Base-by-base conservation (phyloP, 2,888 invertebrate genomes). In the Meiosimyza platycephala region DNA sequence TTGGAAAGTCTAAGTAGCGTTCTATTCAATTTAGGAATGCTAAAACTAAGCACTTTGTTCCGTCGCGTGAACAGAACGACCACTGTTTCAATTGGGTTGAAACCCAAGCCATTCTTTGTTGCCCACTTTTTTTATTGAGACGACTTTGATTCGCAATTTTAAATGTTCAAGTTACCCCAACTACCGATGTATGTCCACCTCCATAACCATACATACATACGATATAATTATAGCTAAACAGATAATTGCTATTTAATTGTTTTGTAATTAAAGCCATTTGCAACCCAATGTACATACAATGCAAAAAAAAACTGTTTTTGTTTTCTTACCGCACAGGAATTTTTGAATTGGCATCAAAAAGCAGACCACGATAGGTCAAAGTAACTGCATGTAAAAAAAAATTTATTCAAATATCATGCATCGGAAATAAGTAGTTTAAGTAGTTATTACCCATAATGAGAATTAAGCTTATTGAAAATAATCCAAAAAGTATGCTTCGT, bases 341-440 rank as follows among this genome's bases (percentile, higher is more conserved):
- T 65, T 86, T 81, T 0, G 87, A 86, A 67, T 85, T 86, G 0
- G 87, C 85, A 80, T 87, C 87, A 63, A 81, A 84, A 1, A 86
- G 74, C 2, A 87, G 78, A 1, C 87, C 87, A 11, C 84, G 80
- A 77, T 87, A 86, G 22, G 87, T 87, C 11, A 87, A 77, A 63
- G 79, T 81, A 57, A 85, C 87, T 82, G 48, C 12, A 75, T 74
- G n/a, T 15, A 6, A 22, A 40, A 40, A 40, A 40, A 40, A 40
- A 9, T 40, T 40, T 6, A 40, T 71, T 28, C 9, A 22, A 66
- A 33, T 54, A 57, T 54, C n/a, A 5, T 51, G 1, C 5, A 65
- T 1, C 15, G 18, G 9, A 40, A 40, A 28, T 28, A 40, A 40
- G 9, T 7, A 40, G 9, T 40, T 40, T 9, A 47, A 75, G 79